A percentile compares a stretch with the other conserved stretches of the same genome.
Evolutionary conservation across 2,888 invertebrate species (phyloP).

Genomic region (Zootermopsis nevadensis): DNA sequence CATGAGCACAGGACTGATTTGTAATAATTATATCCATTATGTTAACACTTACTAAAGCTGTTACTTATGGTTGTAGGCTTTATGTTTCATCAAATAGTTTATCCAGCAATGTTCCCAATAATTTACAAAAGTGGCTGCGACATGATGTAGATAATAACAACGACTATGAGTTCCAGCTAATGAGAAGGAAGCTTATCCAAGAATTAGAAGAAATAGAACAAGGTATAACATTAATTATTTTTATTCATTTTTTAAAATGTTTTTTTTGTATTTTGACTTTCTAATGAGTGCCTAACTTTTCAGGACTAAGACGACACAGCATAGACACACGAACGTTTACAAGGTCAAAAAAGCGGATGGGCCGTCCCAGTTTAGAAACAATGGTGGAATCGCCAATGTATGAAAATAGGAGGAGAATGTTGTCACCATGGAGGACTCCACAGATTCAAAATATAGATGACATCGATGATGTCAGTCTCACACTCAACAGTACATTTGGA

Average conservation of each 20-base stretch:
- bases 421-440: slow-evolving; percentile 29
- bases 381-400: slow-evolving; percentile 45
- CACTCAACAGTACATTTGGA: not conserved
- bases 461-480: slow-evolving; percentile 28
- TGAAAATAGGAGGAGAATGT: slow-evolving; percentile 13
- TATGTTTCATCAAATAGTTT: slow-evolving; percentile 52
- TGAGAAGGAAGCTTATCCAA: slow-evolving; percentile 35
- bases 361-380: slow-evolving; percentile 71
- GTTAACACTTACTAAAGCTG: not conserved
- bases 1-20: too few relatives aligned
- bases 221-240: slow-evolving; percentile 17
- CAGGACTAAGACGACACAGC: slow-evolving; percentile 64
- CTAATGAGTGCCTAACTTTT: not conserved
- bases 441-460: slow-evolving; percentile 22
- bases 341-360: slow-evolving; percentile 72
- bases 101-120: slow-evolving; percentile 42
- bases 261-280: not conserved
- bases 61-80: slow-evolving; percentile 53
- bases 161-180: slow-evolving; percentile 41
- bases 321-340: slow-evolving; percentile 79
- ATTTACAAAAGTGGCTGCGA: slow-evolving; percentile 55
- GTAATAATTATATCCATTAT: too few relatives aligned
- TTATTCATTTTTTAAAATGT: not conserved
- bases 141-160: slow-evolving; percentile 53
- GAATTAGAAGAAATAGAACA: slow-evolving; percentile 45